A percentile compares a stretch with the other conserved stretches of the same genome.
These are phyloP conservation scores for Hyalella azteca DNA, from an alignment of 2,888 invertebrate genomes.

Conservation along the genomic window DNA sequence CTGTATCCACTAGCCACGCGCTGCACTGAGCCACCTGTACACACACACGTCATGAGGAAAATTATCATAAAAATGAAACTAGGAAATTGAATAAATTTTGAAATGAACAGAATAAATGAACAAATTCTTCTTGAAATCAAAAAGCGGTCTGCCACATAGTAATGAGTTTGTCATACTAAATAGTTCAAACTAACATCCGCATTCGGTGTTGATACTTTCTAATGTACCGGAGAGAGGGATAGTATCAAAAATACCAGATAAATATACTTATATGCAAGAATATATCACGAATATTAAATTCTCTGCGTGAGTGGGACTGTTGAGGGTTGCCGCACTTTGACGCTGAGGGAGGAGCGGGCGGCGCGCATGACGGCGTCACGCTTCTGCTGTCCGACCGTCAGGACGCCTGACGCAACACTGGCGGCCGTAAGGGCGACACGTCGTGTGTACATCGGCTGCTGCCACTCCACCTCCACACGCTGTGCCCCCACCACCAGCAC, in stretches of 20 bases:
- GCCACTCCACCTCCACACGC: conserved; percentile 49
- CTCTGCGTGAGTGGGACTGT: no score
- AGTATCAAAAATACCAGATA: not conserved
- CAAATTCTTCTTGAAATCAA: no score
- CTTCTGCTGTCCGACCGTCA: not conserved
- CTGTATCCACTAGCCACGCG: not conserved
- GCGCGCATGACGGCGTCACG: conserved; percentile 1
- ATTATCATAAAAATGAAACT: not conserved
- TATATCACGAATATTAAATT: not conserved
- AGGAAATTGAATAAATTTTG: no score
- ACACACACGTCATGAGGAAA: not conserved
- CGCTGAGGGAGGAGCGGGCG: not conserved
- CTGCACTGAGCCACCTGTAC: not conserved
- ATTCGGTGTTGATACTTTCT: no score
- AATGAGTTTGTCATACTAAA: no score
- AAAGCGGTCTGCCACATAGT: no score
- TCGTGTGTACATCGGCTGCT: conserved; percentile 53
- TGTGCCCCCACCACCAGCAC: conserved; percentile 40
- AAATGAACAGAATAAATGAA: no score
- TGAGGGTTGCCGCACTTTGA: not conserved
- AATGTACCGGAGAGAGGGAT: no score
- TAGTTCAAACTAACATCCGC: no score
- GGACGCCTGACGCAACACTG: conserved; percentile 45
- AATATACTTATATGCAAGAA: not conserved
- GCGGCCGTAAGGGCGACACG: conserved; percentile 48